Evolutionary conservation across 1,140 invertebrate genomes (phyloP).

Genomic region (Sarcophaga peregrina): DNA sequence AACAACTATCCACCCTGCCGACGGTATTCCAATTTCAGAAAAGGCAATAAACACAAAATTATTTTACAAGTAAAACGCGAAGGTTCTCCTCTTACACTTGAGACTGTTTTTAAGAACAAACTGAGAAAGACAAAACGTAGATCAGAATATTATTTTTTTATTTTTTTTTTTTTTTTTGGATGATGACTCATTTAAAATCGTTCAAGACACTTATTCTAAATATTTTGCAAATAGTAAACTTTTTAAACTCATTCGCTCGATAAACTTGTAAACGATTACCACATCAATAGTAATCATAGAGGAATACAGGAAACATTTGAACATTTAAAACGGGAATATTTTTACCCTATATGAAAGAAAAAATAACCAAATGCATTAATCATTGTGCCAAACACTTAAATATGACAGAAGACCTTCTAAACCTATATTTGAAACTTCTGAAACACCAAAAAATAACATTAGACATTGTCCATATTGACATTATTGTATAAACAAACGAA

Average conservation of each 20-base stretch:
- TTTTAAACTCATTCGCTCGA: slow-evolving; percentile 33
- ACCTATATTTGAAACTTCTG: not conserved
- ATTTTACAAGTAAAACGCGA: not conserved
- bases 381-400: slow-evolving; percentile 14
- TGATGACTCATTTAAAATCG: slow-evolving; percentile 23
- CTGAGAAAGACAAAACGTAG: slow-evolving; percentile 5
- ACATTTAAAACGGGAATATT: slow-evolving; percentile 23
- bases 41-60: slow-evolving; percentile 18
- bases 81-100: not conserved
- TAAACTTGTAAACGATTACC: not conserved
- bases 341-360: slow-evolving; percentile 20
- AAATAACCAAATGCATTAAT: slow-evolving; percentile 4
- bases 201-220: slow-evolving; percentile 22
- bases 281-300: slow-evolving; percentile 16
- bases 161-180: too few species aligned
- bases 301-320: slow-evolving; percentile 22
- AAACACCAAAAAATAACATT: not conserved
- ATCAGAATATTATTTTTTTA: too few species aligned
- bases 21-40: slow-evolving; percentile 32
- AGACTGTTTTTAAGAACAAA: slow-evolving; percentile 12
- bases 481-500: not conserved
- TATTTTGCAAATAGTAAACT: slow-evolving; percentile 39
- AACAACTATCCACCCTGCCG: slow-evolving; percentile 14
- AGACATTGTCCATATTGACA: not conserved
- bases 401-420: not conserved